Evolutionary conservation across 2,797 vertebrate species (phyloP).

Genomic region (Peromyscus melanophrys): DNA sequence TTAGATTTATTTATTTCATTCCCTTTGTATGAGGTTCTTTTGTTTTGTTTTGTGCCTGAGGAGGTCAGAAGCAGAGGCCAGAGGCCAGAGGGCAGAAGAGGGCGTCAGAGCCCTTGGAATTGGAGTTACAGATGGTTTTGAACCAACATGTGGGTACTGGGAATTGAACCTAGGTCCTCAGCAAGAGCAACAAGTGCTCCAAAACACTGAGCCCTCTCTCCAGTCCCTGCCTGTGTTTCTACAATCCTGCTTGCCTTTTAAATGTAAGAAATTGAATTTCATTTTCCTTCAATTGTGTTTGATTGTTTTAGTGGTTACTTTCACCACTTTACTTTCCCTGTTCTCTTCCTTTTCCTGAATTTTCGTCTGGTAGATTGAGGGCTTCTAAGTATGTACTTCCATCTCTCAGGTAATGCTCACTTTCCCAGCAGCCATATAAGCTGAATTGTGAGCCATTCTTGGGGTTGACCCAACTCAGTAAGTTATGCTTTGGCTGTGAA

Average conservation of each 20-base stretch:
- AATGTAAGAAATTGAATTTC: slow-evolving; percentile 8
- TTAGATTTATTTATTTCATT: neutral
- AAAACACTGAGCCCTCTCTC: neutral
- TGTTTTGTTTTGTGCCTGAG: neutral
- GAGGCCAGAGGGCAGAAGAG: neutral
- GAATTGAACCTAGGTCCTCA: neutral
- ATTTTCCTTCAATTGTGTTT: slow-evolving; percentile 8
- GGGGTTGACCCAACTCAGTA: neutral
- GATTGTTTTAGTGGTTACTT: neutral
- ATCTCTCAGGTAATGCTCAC: neutral
- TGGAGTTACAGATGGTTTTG: neutral
- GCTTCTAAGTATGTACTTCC: neutral
- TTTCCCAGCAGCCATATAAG: neutral
- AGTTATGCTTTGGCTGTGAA: neutral
- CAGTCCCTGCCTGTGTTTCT: neutral
- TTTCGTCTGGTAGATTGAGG: neutral
- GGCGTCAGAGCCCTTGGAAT: neutral
- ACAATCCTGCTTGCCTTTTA: neutral
- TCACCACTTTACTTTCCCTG: neutral
- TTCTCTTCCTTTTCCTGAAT: neutral
- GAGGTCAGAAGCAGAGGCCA: neutral
- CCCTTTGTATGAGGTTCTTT: neutral
- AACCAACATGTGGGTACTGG: neutral
- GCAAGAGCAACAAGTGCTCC: neutral
- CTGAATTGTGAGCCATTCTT: neutral